Evolutionary conservation across 1,140 invertebrate species (phyloP), one percentile per base, ranked within the genome.

Genomic region (Dendrolimus kikuchii): DNA sequence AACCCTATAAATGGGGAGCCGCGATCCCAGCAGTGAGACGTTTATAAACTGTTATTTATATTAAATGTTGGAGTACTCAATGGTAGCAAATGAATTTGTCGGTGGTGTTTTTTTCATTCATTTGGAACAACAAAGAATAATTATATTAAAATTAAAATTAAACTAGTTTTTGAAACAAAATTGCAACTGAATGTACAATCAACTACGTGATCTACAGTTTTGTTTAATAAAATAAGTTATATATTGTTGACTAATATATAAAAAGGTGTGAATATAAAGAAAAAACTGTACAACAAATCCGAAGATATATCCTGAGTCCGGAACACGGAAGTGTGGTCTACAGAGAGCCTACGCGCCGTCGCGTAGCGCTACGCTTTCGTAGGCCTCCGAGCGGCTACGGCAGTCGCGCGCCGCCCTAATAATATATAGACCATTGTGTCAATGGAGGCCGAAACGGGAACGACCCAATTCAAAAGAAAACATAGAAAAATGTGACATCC

Each of bases 381-480:
- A 79, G 77, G 72, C 77, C 73, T 77, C 62, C 64, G 71, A 78
- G 76, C 71, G 70, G 73, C 71, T 78, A 78, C 75, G 76, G 63
- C 59, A 62, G 59, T 59, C 49, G 57, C 54, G 49, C 64, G 66
- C 77, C 72, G 69, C 71, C 68, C 69, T 60, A 66, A 64, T 57
- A 57, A 53, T 64, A 78, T 71, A 66, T 79, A 79, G 78, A 75
- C 74, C 77, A 80, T 63, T 62, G 71, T 74, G 77, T 72, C 73
- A 77, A 59, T 68, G 66, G 23, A 23, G 23, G 23, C 23, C 23
- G 23, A 23, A 23, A 23, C 23, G 23, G 23, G 23, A 23, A 23
- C 23, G 23, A 23, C 23, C 23, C 41, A 44, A 37, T 36, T 39
- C 38, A 54, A 45, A 57, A 49, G 37, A 54, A 56, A 53, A 59